phyloP scores from a whole-genome alignment of 2,113 vertebrate species.

The Fukomys damarensis region DNA sequence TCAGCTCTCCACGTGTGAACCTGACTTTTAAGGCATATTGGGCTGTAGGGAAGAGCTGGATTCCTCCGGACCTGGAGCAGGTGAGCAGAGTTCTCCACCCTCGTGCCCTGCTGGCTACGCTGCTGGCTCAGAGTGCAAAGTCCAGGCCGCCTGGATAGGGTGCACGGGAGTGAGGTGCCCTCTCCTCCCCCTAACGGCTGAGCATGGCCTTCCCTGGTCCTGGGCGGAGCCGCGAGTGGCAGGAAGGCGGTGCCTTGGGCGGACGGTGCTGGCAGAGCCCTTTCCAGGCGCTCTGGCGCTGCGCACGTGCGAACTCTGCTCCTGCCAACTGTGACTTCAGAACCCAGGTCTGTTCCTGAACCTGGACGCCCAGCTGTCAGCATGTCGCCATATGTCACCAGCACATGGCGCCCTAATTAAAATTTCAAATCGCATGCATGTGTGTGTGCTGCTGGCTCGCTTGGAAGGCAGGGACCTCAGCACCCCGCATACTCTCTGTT shows the following conservation, averaged over 20 bases:
- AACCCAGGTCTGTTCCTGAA: constrained; percentile 91
- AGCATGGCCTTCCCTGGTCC: background rate
- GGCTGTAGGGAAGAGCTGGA: constrained; percentile 41
- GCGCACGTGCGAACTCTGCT: constrained; percentile 87
- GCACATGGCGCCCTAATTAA: constrained; percentile 91
- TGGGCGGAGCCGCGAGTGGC: constrained; percentile 69
- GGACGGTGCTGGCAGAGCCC: constrained; percentile 84
- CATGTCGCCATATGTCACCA: constrained; percentile 90
- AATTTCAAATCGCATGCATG: constrained; percentile 89
- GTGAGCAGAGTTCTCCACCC: constrained; percentile 55
- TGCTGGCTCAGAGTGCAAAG: background rate
- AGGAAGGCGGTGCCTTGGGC: constrained; percentile 81
- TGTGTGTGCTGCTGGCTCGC: constrained; percentile 78
- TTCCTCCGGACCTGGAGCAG: constrained; percentile 47
- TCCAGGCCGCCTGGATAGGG: no score
- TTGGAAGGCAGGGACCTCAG: constrained; percentile 78
- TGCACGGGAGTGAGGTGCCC: no score
- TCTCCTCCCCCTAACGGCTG: no score
- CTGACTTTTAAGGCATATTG: constrained; percentile 55
- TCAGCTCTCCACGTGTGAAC: constrained; percentile 66
- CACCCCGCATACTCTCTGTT: constrained; percentile 25
- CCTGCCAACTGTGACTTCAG: constrained; percentile 91
- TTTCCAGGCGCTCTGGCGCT: constrained; percentile 87
- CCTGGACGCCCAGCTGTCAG: constrained; percentile 88
- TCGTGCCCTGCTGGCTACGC: background rate